Base-by-base conservation (phyloP, 2,888 invertebrate species). In the Cantharis flavilabris region DNA sequence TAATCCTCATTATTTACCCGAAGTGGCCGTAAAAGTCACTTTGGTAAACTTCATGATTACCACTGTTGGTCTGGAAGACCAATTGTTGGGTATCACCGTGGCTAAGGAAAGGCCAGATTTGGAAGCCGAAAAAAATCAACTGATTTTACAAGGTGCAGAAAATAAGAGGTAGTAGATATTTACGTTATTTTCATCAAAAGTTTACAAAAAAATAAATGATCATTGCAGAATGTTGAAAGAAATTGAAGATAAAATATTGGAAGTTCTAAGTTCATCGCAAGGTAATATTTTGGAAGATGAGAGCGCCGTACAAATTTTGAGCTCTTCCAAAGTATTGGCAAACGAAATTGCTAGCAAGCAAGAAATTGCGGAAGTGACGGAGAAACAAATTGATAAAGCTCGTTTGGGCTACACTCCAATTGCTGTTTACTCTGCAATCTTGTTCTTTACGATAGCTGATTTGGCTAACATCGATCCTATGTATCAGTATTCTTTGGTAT, bases 401-500 rank as follows among this genome's bases (percentile, higher is more conserved):
- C 92, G 98, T 81, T 89, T 94, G 81, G 95, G 94, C 78, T 98
- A 98, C 86, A 93, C 94, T n/a, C 95, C 97, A 0, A 97, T 98
- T 72, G 97, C 98, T 1, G 93, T 92, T 18, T 96, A 98, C 87
- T 96, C 97, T 0, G 94, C 98, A 0, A 94, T 96, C 81, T 89
- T 98, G 62, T 98, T 98, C 89, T 98, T 98, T 89, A 94, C 97
- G 9, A 95, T 95, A 94, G 95, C 93, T 76, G 95, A 97, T 76
- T 89, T 98, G 84, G 95, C 97, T 7, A 94, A 95, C 84, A 96
- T 98, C 81, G 98, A 98, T 89, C 97, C 98, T 2, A 98, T 98
- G 98, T 98, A 98, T 88, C 98, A 98, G 87, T 98, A 98, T 88
- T 98, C 98, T 0, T 89, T 98, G 83, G 92, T 92, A 2, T 98